phyloP scores from a whole-genome alignment of 2,888 invertebrate genomes.

The Melieria crassipennis region DNA sequence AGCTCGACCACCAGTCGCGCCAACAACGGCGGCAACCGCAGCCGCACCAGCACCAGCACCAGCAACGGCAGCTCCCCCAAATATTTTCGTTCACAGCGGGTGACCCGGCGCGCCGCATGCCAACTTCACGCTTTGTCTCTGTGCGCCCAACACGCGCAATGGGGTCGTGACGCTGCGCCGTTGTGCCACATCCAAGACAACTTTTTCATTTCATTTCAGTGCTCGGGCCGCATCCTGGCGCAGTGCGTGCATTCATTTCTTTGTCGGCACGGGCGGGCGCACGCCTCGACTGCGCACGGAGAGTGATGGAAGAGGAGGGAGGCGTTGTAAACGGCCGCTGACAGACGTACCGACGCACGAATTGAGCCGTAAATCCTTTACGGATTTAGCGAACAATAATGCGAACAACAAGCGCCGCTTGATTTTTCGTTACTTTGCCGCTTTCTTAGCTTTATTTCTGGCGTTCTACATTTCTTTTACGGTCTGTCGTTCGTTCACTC shows the following conservation, averaged over 20 bases:
- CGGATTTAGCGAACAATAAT: constrained; percentile 50
- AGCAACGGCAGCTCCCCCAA: neutral
- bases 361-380: constrained; percentile 65
- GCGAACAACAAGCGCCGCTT: constrained; percentile 16
- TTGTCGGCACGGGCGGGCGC: constrained; percentile 1
- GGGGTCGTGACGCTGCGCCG: neutral
- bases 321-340: neutral
- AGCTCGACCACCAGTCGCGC: constrained; percentile 9
- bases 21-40: constrained; percentile 19
- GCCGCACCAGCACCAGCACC: constrained; percentile 11
- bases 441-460: no score
- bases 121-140: constrained; percentile 23
- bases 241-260: constrained; percentile 2
- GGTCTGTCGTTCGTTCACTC: no score
- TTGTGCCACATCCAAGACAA: neutral
- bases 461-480: no score
- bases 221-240: no score
- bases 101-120: constrained; percentile 25
- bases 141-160: neutral
- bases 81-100: constrained; percentile 16
- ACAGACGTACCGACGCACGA: constrained; percentile 42
- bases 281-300: neutral
- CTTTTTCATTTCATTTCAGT: constrained; percentile 22
- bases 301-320: no score
- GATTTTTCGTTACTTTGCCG: no score